Conservation (phyloP, 2,113 vertebrate species). For the Lepisosteus osseus region DNA sequence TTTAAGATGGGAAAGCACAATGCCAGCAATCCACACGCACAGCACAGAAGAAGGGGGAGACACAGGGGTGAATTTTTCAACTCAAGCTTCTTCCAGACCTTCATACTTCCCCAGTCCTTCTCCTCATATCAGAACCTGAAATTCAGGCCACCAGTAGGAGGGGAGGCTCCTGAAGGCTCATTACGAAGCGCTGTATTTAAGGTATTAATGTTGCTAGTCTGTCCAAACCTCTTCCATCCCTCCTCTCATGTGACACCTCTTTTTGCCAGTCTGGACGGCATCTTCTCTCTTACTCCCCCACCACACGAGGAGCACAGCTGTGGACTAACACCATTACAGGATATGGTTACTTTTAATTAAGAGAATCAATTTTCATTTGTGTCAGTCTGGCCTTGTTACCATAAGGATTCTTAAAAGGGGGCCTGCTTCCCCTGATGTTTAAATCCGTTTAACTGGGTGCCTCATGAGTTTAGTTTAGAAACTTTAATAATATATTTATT, state of each 20-base stretch:
- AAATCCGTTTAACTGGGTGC: conserved; percentile 15
- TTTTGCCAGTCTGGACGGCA: background rate
- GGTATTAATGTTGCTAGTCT: conserved; percentile 29
- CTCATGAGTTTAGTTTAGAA: conserved; percentile 10
- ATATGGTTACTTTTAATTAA: conserved; percentile 73
- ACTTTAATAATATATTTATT: too few species aligned
- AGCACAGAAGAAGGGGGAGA: background rate
- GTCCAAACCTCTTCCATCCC: background rate
- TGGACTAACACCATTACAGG: conserved; percentile 47
- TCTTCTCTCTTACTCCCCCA: background rate
- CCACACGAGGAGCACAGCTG: conserved; percentile 13
- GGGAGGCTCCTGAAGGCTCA: background rate
- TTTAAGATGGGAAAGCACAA: background rate
- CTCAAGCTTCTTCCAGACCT: background rate
- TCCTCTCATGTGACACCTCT: background rate
- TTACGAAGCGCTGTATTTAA: conserved; percentile 19
- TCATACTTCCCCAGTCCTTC: background rate
- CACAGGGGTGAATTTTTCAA: background rate
- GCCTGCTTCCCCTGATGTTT: conserved; percentile 37
- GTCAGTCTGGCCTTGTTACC: conserved; percentile 54
- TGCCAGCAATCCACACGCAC: background rate
- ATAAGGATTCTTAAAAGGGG: conserved; percentile 68
- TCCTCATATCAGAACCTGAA: conserved; percentile 10
- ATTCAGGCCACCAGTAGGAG: conserved; percentile 12
- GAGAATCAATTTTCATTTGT: conserved; percentile 63